Percentiles rank a stretch among this genome's conserved stretches.
phyloP scores from a whole-genome alignment of 2,888 invertebrate species.

The Rotaria magnacalcarata region DNA sequence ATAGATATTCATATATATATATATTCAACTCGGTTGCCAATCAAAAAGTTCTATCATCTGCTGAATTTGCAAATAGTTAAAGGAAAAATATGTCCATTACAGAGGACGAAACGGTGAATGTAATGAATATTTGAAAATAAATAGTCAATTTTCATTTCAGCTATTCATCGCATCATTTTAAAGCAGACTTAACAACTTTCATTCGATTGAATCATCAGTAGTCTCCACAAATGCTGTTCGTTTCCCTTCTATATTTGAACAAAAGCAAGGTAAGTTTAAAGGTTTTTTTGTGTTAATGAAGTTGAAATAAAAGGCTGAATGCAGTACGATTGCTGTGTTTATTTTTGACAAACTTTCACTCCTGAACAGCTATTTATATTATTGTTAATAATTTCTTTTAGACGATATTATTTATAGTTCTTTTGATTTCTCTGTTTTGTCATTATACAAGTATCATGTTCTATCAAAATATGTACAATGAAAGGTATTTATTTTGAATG shows the following conservation, averaged over 20 bases:
- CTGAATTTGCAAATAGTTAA: no score
- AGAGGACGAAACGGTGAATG: no score
- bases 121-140: no score
- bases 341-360: no score
- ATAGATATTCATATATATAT: not conserved
- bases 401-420: not conserved
- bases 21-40: not conserved
- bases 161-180: no score
- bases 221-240: not conserved
- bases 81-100: no score
- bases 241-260: not conserved
- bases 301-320: no score
- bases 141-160: no score
- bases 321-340: no score
- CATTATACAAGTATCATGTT: not conserved
- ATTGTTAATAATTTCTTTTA: not conserved
- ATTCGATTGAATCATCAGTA: not conserved
- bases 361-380: not conserved
- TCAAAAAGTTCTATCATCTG: not conserved
- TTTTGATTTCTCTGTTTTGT: not conserved
- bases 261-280: not conserved
- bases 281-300: no score
- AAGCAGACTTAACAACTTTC: not conserved
- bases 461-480: not conserved
- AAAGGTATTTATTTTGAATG: not conserved